phyloP scores from a whole-genome alignment of 2,888 invertebrate species.

The Hydrotaea diabolus region DNA sequence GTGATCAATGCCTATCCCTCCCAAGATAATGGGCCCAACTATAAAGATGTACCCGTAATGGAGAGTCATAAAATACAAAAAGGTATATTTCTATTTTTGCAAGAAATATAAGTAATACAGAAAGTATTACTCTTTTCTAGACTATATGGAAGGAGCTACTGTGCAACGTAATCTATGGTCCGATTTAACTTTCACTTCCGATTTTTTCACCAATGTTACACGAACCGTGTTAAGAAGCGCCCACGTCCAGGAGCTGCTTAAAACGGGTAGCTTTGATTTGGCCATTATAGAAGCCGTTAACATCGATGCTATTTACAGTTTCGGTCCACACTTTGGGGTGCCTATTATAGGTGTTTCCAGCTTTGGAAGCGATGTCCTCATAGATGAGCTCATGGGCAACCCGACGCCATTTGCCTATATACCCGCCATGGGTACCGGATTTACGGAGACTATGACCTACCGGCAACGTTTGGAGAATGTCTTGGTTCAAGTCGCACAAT shows the following conservation, averaged over 20 bases:
- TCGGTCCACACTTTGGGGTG: slow-evolving; percentile 75
- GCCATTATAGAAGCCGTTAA: slow-evolving; percentile 76
- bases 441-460: slow-evolving; percentile 77
- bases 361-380: slow-evolving; percentile 69
- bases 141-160: slow-evolving; percentile 72
- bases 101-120: too few species aligned
- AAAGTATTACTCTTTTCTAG: slow-evolving; percentile 18
- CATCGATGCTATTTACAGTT: slow-evolving; percentile 75
- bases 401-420: slow-evolving; percentile 76
- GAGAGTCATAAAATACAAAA: slow-evolving; percentile 44
- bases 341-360: slow-evolving; percentile 71
- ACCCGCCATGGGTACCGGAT: slow-evolving; percentile 70
- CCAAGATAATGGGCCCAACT: slow-evolving; percentile 71
- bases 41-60: slow-evolving; percentile 70
- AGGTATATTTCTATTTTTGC: slow-evolving; percentile 19
- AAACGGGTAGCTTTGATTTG: slow-evolving; percentile 77
- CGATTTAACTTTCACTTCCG: slow-evolving; percentile 24
- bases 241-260: slow-evolving; percentile 69
- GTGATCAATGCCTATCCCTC: slow-evolving; percentile 76
- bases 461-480: slow-evolving; percentile 77
- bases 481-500: slow-evolving; percentile 65
- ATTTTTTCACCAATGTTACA: background rate
- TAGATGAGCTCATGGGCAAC: slow-evolving; percentile 72
- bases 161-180: slow-evolving; percentile 70
- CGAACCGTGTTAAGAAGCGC: slow-evolving; percentile 57